Evolutionary conservation across 2,797 vertebrate species (phyloP).

Genomic region (Cuculus canorus): DNA sequence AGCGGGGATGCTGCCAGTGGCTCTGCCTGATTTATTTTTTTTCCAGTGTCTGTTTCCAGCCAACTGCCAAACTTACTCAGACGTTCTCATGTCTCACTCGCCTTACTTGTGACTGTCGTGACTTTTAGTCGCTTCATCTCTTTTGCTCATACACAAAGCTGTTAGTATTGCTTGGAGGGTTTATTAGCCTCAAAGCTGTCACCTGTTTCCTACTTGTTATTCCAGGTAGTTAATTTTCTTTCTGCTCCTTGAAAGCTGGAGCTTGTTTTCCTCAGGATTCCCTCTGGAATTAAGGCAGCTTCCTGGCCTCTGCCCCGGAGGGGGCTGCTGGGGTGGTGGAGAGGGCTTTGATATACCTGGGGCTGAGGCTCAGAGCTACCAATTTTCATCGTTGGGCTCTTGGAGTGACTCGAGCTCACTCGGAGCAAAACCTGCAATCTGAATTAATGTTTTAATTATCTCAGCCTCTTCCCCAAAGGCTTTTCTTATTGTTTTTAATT

Average conservation of each 20-base stretch:
- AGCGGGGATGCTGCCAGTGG: not conserved
- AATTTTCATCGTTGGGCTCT: not conserved
- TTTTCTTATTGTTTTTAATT: conserved; percentile 58
- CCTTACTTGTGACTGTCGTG: conserved; percentile 7
- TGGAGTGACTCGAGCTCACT: not conserved
- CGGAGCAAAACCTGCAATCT: conserved; percentile 15
- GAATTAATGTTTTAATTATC: conserved; percentile 76
- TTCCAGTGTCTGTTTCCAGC: not conserved
- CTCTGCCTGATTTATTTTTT: not conserved
- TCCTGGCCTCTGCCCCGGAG: not conserved
- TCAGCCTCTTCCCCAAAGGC: conserved; percentile 42
- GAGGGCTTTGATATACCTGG: not conserved
- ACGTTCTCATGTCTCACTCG: not conserved
- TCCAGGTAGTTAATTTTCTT: conserved; percentile 5
- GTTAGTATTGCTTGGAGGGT: not conserved
- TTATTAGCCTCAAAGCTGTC: not conserved
- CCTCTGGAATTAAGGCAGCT: not conserved
- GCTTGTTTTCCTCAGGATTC: not conserved
- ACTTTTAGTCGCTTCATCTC: conserved; percentile 40
- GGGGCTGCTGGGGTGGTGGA: not conserved
- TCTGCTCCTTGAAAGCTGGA: not conserved
- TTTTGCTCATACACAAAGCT: conserved; percentile 32
- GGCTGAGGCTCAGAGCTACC: not conserved
- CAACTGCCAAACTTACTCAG: not conserved
- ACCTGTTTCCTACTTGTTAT: conserved; percentile 26